Base-by-base conservation (phyloP, 2,888 invertebrate species). In the Coronaproctus castanopsis region DNA sequence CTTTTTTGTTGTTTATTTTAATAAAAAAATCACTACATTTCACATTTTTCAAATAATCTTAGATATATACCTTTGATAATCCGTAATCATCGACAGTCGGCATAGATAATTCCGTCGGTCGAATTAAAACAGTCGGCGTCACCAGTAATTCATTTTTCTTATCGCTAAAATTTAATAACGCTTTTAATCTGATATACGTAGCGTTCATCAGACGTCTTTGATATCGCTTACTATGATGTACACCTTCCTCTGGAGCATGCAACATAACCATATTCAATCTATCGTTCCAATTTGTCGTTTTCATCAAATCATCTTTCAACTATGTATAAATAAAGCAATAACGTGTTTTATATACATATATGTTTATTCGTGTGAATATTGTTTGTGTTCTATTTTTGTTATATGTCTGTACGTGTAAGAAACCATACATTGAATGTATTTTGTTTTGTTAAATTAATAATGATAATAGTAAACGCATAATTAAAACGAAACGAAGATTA, bases 51-150 rank as follows among this genome's bases (percentile, higher is more conserved):
- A 18, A 49, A 49, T 14, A 49, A 18, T 14, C 49, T 49, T 10
- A 3, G 55, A 20, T 24, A 57, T 57, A 64, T 68, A 73, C 73
- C 68, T 68, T 68, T 55, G 64, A 64, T 1, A 86, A 69, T 20
- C 80, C 80, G 65, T 85, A 85, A 67, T 84, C 82, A 24, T 81
- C 79, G 56, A 79, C 78, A 1, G 74, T 73, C 14, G 76, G 68
- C n/a, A 77, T 66, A 0, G 76, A 71, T 0, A 77, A 74, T 22
- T 78, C 76, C n/a, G 78, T 78, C 0, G 85, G 82, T 62, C 82
- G 78, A 1, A 85, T 68, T 20, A 85, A 73, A 1, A 76, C 73
- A 2, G 83, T 76, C 0, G 79, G 75, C 0, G 82, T 75, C 62
- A 76, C 75, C 0, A 82, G 67, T 23, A 63, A 64, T 48, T 62